Base-by-base conservation (phyloP, 2,113 vertebrate genomes). In the Elaphurus davidianus region DNA sequence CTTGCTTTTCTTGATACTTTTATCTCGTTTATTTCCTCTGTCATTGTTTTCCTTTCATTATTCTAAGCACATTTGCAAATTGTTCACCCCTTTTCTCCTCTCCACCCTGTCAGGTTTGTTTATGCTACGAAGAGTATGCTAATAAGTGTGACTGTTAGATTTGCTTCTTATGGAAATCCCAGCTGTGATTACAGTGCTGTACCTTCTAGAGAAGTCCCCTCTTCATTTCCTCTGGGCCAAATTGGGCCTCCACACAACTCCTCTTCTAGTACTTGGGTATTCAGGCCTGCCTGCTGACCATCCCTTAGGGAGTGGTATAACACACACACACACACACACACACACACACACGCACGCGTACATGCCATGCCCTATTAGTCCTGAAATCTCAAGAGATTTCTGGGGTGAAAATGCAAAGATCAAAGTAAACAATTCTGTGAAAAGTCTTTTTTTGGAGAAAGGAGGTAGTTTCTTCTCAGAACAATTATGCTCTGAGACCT, bases 91-190 rank as follows among this genome's bases (percentile, higher is more conserved):
- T 62, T 33, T 67, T 93, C 95, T 84, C 87, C 87, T 93, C 84
- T 98, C 96, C 83, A 62, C 52, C 94, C 86, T 94, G 62, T 96
- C 81, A 98, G 67, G 55, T 28, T 89, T 98, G 98, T 98, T 98
- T 98, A 91, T 97, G 96, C 96, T 96, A 96, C 96, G 62, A 52
- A 93, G 90, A 54, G 6, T 94, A 86, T 98, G 94, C 97, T 98
- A 98, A 98, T 98, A 86, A 95, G 97, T 28, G 79, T 97, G 81
- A 91, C 94, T 98, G 89, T 98, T 97, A 64, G 2, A 94, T 94
- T 97, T 97, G 85, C 92, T 97, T 96, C 93, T 94, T 96, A 96
- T 89, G 97, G 97, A 96, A 96, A 95, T 94, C 67, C 50, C 62
- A 91, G 1, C 55, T 94, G 62, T 36, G 33, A 78, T 95, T 81